Evolutionary conservation across 1,140 invertebrate genomes (phyloP), one percentile per base, ranked within the genome.

Genomic region (Drosophila kikkawai): DNA sequence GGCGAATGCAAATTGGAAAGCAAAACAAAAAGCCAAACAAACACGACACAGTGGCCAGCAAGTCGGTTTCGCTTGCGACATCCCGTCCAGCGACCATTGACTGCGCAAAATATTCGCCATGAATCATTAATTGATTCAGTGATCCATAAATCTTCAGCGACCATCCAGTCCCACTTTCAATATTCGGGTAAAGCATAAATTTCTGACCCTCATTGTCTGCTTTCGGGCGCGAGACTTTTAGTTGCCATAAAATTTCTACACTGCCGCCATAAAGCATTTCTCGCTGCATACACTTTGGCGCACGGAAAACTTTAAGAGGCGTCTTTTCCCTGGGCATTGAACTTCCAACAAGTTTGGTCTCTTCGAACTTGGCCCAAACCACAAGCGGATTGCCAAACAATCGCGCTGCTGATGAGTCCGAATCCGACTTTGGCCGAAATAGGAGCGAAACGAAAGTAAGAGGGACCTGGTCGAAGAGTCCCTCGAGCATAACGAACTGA

Each of bases 1-100:
- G 61, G 47, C 71, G 13, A 76, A 82, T 79, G 79, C 57, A 76
- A 90, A 90, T 90, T 55, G 48, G 66, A 70, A 82, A 63, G 58
- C 71, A 63, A 90, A 84, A 76, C 73, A 84, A 78, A 78, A 34
- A 69, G 22, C 64, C 34, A 74, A 64, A 36, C 26, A 65, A 65
- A 59, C 32, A 39, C n/a, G 34, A 66, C 56, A 59, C 50, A 77
- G 74, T 77, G 75, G 22, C 74, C 55, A 61, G 66, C 34, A 65
- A 65, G 34, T 42, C 34, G 32, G n/a, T 39, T 42, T 42, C 17
- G 37, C 63, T 84, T 85, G 68, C 36, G 67, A 50, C 37, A 73
- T 32, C 67, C 13, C 53, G 36, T 32, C 13, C 29, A 32, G 45
- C n/a, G 45, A 42, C 22, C 53, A 45, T 51, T 73, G 67, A 73